A percentile compares a stretch with the other conserved stretches of the same genome.
phyloP scores from a whole-genome alignment of 2,797 vertebrate species.

The Carapus acus region DNA sequence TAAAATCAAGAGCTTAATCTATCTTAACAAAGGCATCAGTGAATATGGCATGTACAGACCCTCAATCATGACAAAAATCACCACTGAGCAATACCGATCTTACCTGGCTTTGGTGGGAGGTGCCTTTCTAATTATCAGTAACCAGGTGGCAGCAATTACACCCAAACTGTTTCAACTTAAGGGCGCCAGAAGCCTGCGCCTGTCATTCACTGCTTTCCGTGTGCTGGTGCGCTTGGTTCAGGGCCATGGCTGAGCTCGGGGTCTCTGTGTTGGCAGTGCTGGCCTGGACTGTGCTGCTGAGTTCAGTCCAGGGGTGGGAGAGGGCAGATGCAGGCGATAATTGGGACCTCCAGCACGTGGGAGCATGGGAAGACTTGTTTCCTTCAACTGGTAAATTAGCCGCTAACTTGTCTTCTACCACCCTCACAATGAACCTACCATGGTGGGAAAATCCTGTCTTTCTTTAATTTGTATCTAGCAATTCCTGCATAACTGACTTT shows the following conservation, averaged over 20 bases:
- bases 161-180: neutral
- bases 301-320: slow-evolving; percentile 30
- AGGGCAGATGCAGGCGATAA: neutral
- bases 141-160: slow-evolving; percentile 39
- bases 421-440: too few species aligned
- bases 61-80: too few species aligned
- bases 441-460: too few species aligned
- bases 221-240: neutral
- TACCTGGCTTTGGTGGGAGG: too few species aligned
- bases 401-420: too few species aligned
- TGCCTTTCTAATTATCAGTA: slow-evolving; percentile 6
- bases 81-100: neutral
- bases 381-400: neutral
- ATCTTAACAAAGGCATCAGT: too few species aligned
- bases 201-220: neutral
- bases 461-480: too few species aligned
- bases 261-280: slow-evolving; percentile 26
- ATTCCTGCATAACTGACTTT: too few species aligned
- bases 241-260: slow-evolving; percentile 44
- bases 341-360: neutral
- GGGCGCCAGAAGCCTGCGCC: fast-evolving
- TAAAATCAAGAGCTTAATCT: too few species aligned
- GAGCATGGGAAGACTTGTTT: neutral
- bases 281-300: slow-evolving; percentile 23
- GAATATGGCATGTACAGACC: too few species aligned